A percentile compares a stretch with the other conserved stretches of the same genome.
Evolutionary conservation across 2,797 vertebrate species (phyloP).

Genomic region (Ibycter americanus): DNA sequence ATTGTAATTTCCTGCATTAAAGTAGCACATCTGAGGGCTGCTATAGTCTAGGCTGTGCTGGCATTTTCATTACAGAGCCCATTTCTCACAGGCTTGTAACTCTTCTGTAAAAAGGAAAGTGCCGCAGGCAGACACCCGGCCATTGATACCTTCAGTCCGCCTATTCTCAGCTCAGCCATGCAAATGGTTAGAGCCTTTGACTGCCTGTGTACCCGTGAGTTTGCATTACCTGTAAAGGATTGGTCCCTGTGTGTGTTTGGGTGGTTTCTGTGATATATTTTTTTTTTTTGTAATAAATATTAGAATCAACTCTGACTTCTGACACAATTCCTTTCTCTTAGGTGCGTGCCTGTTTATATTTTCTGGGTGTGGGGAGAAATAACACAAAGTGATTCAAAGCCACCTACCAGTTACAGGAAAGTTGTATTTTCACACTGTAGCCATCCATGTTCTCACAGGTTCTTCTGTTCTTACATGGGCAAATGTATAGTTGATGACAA

Average conservation of each 20-base stretch:
- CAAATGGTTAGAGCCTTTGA: neutral
- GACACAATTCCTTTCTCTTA: neutral
- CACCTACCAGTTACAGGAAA: neutral
- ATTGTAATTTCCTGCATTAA: constrained; percentile 37
- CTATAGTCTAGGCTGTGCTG: neutral
- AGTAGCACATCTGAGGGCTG: constrained; percentile 38
- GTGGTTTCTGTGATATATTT: neutral
- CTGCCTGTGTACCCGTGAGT: rapidly evolving
- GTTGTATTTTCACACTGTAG: neutral
- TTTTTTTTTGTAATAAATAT: neutral
- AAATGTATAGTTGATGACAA: neutral
- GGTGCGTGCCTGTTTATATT: rapidly evolving
- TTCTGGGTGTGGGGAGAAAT: neutral
- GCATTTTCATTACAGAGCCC: neutral
- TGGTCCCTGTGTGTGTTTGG: neutral
- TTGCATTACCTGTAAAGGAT: neutral
- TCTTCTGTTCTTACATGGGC: neutral
- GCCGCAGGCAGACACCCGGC: neutral
- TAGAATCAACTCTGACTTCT: neutral
- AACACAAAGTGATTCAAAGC: neutral
- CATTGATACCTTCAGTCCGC: neutral
- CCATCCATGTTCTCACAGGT: neutral
- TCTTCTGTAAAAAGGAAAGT: neutral
- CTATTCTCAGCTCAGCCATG: neutral
- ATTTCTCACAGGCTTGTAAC: neutral